A percentile compares a stretch with the other conserved stretches of the same genome.
Evolutionary conservation across 2,113 vertebrate species (phyloP).

Genomic region (Mastomys coucha): DNA sequence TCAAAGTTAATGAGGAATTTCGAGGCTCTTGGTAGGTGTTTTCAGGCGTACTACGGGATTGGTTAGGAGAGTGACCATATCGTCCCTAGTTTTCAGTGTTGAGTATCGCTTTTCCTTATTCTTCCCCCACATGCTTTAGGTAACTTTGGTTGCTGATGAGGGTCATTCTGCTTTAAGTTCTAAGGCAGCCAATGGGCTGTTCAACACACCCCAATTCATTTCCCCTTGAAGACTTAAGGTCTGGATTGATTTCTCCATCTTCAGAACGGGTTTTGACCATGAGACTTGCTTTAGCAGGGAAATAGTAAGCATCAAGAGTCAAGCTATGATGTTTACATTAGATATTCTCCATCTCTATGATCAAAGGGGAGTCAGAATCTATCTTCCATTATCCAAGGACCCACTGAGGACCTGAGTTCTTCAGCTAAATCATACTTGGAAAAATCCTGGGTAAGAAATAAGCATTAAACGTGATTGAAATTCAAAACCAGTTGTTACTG

Average conservation of each 20-base stretch:
- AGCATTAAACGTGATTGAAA: not conserved
- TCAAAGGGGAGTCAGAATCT: not conserved
- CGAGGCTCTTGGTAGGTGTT: not conserved
- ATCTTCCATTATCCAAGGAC: not conserved
- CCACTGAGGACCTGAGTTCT: not conserved
- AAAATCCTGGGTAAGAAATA: not conserved
- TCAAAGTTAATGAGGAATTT: not conserved
- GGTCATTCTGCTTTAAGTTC: not conserved
- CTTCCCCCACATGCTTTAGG: not conserved
- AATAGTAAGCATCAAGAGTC: not conserved
- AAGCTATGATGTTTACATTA: no score
- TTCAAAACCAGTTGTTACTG: not conserved
- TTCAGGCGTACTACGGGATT: not conserved
- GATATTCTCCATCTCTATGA: not conserved
- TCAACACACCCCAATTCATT: not conserved
- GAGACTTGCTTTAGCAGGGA: not conserved
- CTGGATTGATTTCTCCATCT: not conserved
- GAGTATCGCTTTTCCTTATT: not conserved
- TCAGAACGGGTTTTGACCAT: not conserved
- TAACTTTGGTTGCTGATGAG: not conserved
- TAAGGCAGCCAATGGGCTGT: not conserved
- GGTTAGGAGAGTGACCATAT: not conserved
- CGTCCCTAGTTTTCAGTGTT: not conserved
- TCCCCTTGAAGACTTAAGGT: not conserved
- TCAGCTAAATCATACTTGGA: not conserved